These are phyloP conservation scores for Eudasyphora cyanicolor DNA, from an alignment of 2,888 invertebrate genomes.

Conservation along the genomic window DNA sequence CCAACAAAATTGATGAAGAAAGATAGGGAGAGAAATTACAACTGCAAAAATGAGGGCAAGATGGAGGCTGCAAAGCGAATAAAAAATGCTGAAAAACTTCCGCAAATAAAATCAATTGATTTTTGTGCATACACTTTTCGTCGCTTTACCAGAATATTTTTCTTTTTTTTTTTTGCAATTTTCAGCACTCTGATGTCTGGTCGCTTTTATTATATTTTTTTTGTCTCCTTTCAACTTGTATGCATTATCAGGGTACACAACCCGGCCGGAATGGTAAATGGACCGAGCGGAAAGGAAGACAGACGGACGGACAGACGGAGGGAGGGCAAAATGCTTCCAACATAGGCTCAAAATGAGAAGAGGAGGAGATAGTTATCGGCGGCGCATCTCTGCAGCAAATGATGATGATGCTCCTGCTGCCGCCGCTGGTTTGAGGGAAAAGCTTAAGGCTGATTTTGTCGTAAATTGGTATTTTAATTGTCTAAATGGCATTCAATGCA, in stretches of 20 bases:
- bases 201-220: background rate
- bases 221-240: background rate
- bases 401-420: background rate
- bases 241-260: constrained; percentile 16
- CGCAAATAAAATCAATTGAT: constrained; percentile 55
- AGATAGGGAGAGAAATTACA: background rate
- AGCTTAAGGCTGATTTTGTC: constrained; percentile 46
- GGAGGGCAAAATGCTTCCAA: background rate
- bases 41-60: background rate
- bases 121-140: constrained; percentile 19
- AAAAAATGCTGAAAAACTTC: constrained; percentile 8
- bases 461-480: constrained; percentile 62
- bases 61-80: background rate
- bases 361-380: constrained; percentile 41
- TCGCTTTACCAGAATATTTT: constrained; percentile 2
- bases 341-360: background rate
- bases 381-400: constrained; percentile 25
- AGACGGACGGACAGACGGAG: background rate
- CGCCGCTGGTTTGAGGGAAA: background rate
- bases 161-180: constrained; percentile 7
- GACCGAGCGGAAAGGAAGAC: background rate
- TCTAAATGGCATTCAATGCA: constrained; percentile 64
- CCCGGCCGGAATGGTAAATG: background rate
- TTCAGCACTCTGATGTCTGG: background rate
- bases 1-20: constrained; percentile 38